Evolutionary conservation across 2,797 vertebrate species (phyloP).

Genomic region (Eulemur rubriventer): DNA sequence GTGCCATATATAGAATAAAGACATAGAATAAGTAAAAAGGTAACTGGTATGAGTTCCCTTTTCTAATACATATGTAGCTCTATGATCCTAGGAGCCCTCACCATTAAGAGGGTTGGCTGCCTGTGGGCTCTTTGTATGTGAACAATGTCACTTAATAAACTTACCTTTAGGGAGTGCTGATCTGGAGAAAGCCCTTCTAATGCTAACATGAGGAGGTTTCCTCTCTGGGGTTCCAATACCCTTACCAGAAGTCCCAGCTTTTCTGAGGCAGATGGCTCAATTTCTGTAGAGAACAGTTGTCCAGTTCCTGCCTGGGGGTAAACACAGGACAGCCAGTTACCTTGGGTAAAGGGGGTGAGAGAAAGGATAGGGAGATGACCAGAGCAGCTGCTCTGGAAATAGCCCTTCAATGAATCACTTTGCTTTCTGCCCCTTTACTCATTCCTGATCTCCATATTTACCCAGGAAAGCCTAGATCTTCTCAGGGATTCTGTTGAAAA

Average conservation of each 20-base stretch:
- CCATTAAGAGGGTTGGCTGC: accelerated
- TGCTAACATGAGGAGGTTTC: not conserved
- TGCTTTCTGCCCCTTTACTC: not conserved
- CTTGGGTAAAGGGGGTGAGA: not conserved
- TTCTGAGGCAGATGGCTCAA: not conserved
- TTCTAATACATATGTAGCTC: not conserved
- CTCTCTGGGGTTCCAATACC: not conserved
- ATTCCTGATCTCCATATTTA: not conserved
- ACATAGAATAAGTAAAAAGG: not conserved
- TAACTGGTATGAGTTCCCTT: not conserved
- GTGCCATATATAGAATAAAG: not conserved
- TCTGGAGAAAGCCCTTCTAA: not conserved
- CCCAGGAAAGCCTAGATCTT: not conserved
- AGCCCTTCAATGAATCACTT: not conserved
- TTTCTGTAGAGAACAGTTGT: constrained; percentile 12
- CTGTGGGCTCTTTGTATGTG: not conserved
- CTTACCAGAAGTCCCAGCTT: not conserved
- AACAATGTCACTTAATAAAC: not conserved
- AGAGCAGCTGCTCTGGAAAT: not conserved
- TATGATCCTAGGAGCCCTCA: not conserved
- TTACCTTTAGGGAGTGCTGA: not conserved
- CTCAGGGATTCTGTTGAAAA: not conserved
- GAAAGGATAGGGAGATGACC: not conserved
- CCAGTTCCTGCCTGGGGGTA: not conserved
- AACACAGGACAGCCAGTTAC: not conserved